Base-by-base conservation (phyloP, 2,113 vertebrate genomes). In the Chaetodon auriga region DNA sequence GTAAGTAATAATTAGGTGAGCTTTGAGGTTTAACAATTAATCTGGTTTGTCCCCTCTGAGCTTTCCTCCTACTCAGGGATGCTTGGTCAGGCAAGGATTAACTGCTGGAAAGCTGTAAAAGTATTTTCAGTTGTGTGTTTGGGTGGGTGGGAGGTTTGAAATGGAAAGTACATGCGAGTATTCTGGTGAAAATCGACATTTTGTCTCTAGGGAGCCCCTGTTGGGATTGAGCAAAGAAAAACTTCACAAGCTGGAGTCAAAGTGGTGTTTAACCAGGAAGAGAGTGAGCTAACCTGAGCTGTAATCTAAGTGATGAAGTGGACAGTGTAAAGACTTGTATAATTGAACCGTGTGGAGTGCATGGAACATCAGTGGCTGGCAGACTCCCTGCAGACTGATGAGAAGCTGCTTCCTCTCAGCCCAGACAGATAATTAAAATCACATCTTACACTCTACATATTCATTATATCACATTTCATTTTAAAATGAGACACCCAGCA, bases 381-480 rank as follows among this genome's bases (percentile, higher is more conserved):
- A 69, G 70, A 70, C 61, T 76, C 76, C 81, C 74, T 43, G 66
- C 71, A 62, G 85, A 79, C 61, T 12, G 36, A 53, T 57, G 62
- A 66, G 65, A 45, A 71, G 48, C 81, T 48, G 55, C 69, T 64
- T 41, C 64, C 57, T 76, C 46, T 76, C 57, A 76, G 43, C 53
- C 38, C 19, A 75, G 60, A 48, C 45, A 54, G 54, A 55, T 89
- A 68, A 87, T 81, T 74, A 73, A 87, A 85, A 78, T 78, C 81
- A 73, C 63, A 73, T 53, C 15, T 45, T 49, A 57, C 46, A 43
- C 71, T 62, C 35, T 30, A n/a, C 66, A 73, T 83, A 81, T 78
- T 75, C 81, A 82, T 88, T 77, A 84, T 43, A 84, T 82, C 71
- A 60, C 79, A 80, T 75, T 82, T 81, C 63, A 71, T 68, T 70